Percentiles rank a stretch among this genome's conserved stretches.
phyloP scores from a whole-genome alignment of 1,140 invertebrate genomes.

The Drosophila tsacasi region DNA sequence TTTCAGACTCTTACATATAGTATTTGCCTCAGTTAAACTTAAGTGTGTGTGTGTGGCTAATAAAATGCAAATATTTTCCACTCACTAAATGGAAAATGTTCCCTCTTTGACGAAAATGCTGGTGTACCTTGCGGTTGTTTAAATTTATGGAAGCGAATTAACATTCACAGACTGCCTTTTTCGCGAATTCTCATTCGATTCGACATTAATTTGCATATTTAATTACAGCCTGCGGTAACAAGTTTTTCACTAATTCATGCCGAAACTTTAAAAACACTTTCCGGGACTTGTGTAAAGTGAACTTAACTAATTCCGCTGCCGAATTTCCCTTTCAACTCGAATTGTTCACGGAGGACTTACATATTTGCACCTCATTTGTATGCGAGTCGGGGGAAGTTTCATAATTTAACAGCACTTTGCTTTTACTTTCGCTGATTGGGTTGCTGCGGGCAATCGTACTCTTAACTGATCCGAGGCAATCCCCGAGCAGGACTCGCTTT shows the following conservation, averaged over 20 bases:
- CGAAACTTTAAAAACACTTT: slow-evolving; percentile 35
- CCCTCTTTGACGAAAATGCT: slow-evolving; percentile 7
- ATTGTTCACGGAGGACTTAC: not conserved
- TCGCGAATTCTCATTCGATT: slow-evolving; percentile 13
- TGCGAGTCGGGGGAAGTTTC: slow-evolving; percentile 32
- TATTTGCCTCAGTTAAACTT: not conserved
- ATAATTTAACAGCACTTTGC: slow-evolving; percentile 48
- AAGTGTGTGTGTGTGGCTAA: not conserved
- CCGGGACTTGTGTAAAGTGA: slow-evolving; percentile 5
- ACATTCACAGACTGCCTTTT: slow-evolving; percentile 9
- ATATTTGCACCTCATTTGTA: slow-evolving; percentile 44
- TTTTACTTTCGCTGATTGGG: slow-evolving; percentile 44
- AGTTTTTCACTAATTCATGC: slow-evolving; percentile 20
- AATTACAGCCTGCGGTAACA: slow-evolving; percentile 22
- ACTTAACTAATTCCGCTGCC: slow-evolving; percentile 22
- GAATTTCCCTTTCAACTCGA: slow-evolving; percentile 24
- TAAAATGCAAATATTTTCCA: slow-evolving; percentile 26
- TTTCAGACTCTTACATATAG: not conserved
- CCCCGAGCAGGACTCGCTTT: slow-evolving; percentile 14
- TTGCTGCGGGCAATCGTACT: slow-evolving; percentile 28
- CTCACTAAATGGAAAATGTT: slow-evolving; percentile 41
- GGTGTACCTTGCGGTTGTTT: slow-evolving; percentile 2
- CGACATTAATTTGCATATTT: slow-evolving; percentile 40
- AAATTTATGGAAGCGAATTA: slow-evolving; percentile 18
- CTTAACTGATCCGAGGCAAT: slow-evolving; percentile 26